Evolutionary conservation across 92 coral and sea anemone genomes (phyloP).

Genomic region (Porites lobata): DNA sequence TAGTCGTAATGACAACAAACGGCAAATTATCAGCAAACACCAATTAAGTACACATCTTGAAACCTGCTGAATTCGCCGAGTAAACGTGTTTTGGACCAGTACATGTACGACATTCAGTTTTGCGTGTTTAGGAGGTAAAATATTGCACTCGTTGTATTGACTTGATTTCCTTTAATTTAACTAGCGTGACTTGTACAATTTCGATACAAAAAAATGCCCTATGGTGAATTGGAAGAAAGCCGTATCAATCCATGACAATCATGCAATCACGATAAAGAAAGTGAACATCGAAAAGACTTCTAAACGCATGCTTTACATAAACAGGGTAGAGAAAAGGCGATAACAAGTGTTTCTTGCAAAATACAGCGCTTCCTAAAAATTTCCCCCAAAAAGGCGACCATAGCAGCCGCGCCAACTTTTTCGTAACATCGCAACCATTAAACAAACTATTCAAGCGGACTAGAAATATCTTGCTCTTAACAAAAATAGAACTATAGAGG

Average conservation of each 20-base stretch:
- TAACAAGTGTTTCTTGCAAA: no score
- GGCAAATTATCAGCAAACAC: background rate
- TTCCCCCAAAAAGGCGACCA: no score
- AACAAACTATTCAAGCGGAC: no score
- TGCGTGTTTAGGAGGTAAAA: background rate
- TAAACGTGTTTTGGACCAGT: no score
- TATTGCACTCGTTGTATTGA: background rate
- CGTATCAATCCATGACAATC: background rate
- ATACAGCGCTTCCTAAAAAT: no score
- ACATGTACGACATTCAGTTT: background rate
- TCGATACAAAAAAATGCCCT: background rate
- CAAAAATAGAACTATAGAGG: no score
- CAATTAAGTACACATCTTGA: conserved; percentile 1
- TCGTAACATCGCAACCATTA: no score
- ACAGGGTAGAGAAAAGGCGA: no score
- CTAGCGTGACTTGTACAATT: background rate
- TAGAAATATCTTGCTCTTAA: no score
- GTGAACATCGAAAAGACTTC: background rate
- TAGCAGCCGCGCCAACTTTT: no score
- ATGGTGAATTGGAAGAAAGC: background rate
- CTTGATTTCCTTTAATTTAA: background rate
- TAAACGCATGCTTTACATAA: no score
- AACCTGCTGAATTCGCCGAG: background rate
- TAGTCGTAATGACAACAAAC: conserved; percentile 3
- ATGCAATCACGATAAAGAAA: background rate